These are phyloP conservation scores for Onthophagus taurus DNA, from an alignment of 1,140 invertebrate species.

Conservation along the genomic window DNA sequence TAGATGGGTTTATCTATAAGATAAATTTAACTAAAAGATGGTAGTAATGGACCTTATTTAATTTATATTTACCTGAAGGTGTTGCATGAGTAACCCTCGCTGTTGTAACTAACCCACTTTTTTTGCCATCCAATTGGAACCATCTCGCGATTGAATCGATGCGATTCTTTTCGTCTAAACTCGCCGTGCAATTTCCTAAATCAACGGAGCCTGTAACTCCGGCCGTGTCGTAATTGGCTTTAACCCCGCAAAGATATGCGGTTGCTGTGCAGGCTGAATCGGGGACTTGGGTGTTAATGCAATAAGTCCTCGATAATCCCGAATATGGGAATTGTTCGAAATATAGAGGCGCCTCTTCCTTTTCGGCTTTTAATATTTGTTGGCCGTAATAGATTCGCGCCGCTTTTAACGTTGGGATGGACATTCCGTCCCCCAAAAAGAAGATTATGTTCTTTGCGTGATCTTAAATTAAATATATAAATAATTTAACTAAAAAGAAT, in stretches of 20 bases:
- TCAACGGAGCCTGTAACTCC: conserved; percentile 62
- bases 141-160: conserved; percentile 59
- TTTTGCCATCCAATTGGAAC: conserved; percentile 62
- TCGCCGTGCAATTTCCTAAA: conserved; percentile 46
- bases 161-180: conserved; percentile 45
- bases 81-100: conserved; percentile 73
- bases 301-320: conserved; percentile 73
- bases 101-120: conserved; percentile 69
- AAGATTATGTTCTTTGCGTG: conserved; percentile 60
- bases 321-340: conserved; percentile 67
- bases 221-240: conserved; percentile 69
- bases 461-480: conserved; percentile 35
- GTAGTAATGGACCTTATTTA: conserved; percentile 1
- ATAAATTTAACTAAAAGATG: too few relatives aligned
- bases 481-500: not conserved
- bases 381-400: conserved; percentile 57
- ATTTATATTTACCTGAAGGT: conserved; percentile 35
- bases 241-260: conserved; percentile 75
- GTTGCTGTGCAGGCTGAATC: conserved; percentile 63
- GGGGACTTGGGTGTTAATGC: conserved; percentile 66
- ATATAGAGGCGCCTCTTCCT: conserved; percentile 55
- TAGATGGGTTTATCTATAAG: too few relatives aligned
- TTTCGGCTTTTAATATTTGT: conserved; percentile 40
- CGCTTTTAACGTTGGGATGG: conserved; percentile 58
- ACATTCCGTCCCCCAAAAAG: conserved; percentile 72